Base-by-base conservation (phyloP, 2,113 vertebrate genomes). In the Alectura lathami region DNA sequence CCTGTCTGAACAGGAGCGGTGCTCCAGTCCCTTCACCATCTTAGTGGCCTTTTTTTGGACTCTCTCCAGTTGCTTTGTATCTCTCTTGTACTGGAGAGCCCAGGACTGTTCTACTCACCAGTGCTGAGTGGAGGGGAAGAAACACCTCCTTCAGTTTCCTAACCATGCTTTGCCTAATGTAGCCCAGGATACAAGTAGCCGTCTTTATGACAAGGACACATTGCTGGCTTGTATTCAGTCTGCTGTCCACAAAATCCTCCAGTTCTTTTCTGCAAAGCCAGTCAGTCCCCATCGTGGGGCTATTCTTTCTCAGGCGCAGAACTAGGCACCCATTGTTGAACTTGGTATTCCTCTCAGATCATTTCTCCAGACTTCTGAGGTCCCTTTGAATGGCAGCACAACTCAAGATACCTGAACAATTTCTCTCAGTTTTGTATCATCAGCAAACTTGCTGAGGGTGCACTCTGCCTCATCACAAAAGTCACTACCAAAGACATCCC, bases 61-160 rank as follows among this genome's bases (percentile, higher is more conserved):
- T 62, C 9, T 43, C 4, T 63, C 30, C 16, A 67, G 13, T 34
- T 54, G 29, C 42, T 83, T 3, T 8, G 17, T 63, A 3, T 9
- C 20, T 22, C 11, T 73, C 30, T 51, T 72, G 26, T 18, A 48
- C 38, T 2, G 1, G 11, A 13, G 63, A 81, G n/a, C 27, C 30
- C n/a, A 81, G n/a, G n/a, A n/a, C n/a, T n/a, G n/a, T n/a, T n/a
- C n/a, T n/a, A n/a, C 32, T 60, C 40, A 62, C 6, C 2, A 2
- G 1, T 11, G 6, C 4, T 57, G 27, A 51, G 29, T 1, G 54
- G 32, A 66, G n/a, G 8, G 11, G 7, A 14, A n/a, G 5, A 11
- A 86, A 66, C 29, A 27, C 17, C 11, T 68, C 32, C 18, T 14
- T 16, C 70, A 57, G 51, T 5, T 26, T 48, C 6, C 12, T 38